Base-by-base conservation (phyloP, 2,888 invertebrate species). In the Leptopilina drosophilae region DNA sequence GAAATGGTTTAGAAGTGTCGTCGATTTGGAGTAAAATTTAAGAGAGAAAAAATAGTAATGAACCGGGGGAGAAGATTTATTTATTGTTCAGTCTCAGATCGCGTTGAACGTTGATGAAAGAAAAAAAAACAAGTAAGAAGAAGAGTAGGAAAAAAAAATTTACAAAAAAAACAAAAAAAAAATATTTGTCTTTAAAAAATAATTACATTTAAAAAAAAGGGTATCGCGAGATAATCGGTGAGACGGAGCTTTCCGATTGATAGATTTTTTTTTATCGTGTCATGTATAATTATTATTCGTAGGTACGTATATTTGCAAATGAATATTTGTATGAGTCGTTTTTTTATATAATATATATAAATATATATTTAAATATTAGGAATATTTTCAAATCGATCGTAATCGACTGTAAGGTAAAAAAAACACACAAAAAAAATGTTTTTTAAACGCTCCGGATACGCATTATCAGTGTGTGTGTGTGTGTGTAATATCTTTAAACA, bases 391-490 rank as follows among this genome's bases (percentile, higher is more conserved):
- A 82, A 83, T 83, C 81, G 86, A 80, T 80, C 81, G 80, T 82
- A 78, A 66, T 77, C 59, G 42, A 77, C 66, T 67, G 65, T 62
- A 67, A 69, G 66, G 53, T 59, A 42, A 46, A 62, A 53, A 46
- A 62, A 53, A 77, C 65, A 65, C 75, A 75, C 62, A 56, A 59
- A 75, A 42, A 56, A 59, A 75, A 42, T 46, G 66, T 78, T 42
- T 42, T 42, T 76, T 69, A 65, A 62, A 78, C 73, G 11, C 33
- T 33, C 33, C 76, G 73, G 77, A 73, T 76, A 64, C 81, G 46
- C 78, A 86, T 86, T 85, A 84, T 88, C 82, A 86, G 85, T 83
- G 85, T 86, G 82, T 89, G 33, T 33, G 33, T 20, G 20, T 33
- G 33, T 33, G 33, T 33, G 33, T 33, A 33, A 2, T 33, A 33